Evolutionary conservation across 2,797 vertebrate genomes (phyloP), one percentile per base, ranked within the genome.

Genomic region (Tamandua tetradactyla): DNA sequence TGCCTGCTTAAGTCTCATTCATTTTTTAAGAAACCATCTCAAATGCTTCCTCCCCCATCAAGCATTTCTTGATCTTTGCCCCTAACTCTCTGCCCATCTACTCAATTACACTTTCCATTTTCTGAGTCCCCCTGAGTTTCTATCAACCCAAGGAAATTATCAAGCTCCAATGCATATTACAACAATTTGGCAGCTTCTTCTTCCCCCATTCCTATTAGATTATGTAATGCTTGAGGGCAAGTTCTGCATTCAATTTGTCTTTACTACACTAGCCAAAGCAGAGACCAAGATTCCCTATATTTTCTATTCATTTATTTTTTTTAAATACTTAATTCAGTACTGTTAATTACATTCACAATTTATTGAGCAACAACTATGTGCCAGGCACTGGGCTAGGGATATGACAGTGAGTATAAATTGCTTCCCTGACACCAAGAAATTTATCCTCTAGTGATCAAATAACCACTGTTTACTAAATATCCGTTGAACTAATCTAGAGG

Each of bases 161-260:
- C 79, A 49, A 42, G 17, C 27, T 83, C 40, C 40, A 59, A 68
- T 72, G 55, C 61, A 40, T 72, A 23, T 93, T 93, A 72, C 20
- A 75, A 84, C 27, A 71, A 83, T 23, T 66, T 32, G 20, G n/a
- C 55, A 30, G 75, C 75, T 89, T 75, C 23, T 62, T 72, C 68
- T 74, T 62, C 15, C 72, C 59, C 23, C 27, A 76, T 88, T 42
- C 23, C 87, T 62, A 68, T 27, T 49, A 68, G 42, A 59, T 55
- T 74, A 12, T 80, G 82, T 92, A 94, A 74, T 86, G 44, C 62
- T 78, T 69, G 69, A 86, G 35, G 94, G 18, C 37, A 74, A 82
- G 18, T 7, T 93, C 61, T 92, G 25, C 71, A 15, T 55, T 87
- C 20, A 13, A 62, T 93, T 93, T 89, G 30, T 83, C 52, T 96